Percentiles rank a stretch among this genome's conserved stretches.
These are phyloP conservation scores for Acestrorhynchus altus DNA, from an alignment of 2,797 vertebrate species.

Conservation along the genomic window DNA sequence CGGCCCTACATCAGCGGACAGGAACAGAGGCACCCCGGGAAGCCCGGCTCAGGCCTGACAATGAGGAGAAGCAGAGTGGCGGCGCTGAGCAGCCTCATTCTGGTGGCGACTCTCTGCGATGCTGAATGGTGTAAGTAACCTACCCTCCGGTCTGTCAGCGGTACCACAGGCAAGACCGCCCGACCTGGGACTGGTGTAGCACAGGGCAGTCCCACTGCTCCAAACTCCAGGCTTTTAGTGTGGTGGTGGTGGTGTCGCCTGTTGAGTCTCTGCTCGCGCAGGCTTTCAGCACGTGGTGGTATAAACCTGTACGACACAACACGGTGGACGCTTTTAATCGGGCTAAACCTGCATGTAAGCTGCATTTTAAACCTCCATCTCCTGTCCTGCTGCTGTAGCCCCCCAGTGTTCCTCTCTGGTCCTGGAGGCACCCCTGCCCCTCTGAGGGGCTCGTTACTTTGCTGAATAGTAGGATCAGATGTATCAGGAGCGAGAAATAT, in stretches of 20 bases:
- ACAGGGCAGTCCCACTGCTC: too few species aligned
- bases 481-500: too few species aligned
- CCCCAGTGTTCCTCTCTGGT: too few species aligned
- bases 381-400: not conserved
- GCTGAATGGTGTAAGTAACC: constrained; percentile 77
- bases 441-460: too few species aligned
- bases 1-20: constrained; percentile 56
- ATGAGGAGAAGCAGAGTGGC: constrained; percentile 72
- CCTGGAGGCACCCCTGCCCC: too few species aligned
- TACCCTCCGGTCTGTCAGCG: not conserved
- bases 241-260: not conserved
- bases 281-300: constrained; percentile 35
- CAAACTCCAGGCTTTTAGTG: too few species aligned
- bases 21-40: constrained; percentile 60
- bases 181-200: too few species aligned
- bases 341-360: not conserved
- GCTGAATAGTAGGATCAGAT: too few species aligned
- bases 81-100: constrained; percentile 66
- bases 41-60: constrained; percentile 60
- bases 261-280: not conserved
- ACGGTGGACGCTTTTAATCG: constrained; percentile 35
- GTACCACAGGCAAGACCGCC: not conserved
- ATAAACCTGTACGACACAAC: constrained; percentile 32
- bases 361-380: not conserved
- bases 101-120: constrained; percentile 71